These are phyloP conservation scores for Ahaetulla prasina DNA, from an alignment of 2,113 vertebrate genomes.

Conservation along the genomic window DNA sequence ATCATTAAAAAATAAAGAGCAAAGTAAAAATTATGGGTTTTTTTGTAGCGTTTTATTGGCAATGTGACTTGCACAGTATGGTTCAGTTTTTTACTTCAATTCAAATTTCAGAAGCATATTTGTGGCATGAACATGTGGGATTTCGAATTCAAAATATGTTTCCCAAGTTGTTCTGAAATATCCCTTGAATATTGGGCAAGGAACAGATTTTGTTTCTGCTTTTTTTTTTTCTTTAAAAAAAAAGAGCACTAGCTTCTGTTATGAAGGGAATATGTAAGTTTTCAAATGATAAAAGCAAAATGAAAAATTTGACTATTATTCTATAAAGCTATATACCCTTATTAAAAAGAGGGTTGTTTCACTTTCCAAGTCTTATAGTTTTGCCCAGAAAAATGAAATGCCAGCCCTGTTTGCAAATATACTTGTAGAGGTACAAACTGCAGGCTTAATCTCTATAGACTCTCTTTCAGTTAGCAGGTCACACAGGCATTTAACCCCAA, in stretches of 20 bases:
- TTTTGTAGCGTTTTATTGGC: constrained; percentile 39
- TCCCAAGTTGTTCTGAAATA: neutral
- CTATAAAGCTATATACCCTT: neutral
- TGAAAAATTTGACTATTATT: neutral
- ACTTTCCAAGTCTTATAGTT: neutral
- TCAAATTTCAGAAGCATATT: constrained; percentile 13
- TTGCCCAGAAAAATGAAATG: neutral
- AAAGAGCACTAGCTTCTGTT: neutral
- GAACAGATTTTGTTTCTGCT: neutral
- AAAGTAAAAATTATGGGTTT: constrained; percentile 48
- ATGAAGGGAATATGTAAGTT: neutral
- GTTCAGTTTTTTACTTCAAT: constrained; percentile 29
- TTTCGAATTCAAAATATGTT: neutral
- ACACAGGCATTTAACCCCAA: neutral
- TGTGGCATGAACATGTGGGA: constrained; percentile 11
- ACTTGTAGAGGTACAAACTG: neutral
- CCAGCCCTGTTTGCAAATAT: neutral
- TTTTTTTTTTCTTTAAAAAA: neutral
- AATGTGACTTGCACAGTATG: neutral
- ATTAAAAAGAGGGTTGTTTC: neutral
- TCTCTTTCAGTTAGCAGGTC: neutral
- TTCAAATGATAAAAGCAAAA: neutral
- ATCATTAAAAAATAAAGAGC: constrained; percentile 61
- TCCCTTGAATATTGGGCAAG: neutral
- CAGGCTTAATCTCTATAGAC: neutral